A percentile compares a stretch with the other conserved stretches of the same genome.
These are phyloP conservation scores for Callimorpha dominula DNA, from an alignment of 2,888 invertebrate species.

Conservation along the genomic window DNA sequence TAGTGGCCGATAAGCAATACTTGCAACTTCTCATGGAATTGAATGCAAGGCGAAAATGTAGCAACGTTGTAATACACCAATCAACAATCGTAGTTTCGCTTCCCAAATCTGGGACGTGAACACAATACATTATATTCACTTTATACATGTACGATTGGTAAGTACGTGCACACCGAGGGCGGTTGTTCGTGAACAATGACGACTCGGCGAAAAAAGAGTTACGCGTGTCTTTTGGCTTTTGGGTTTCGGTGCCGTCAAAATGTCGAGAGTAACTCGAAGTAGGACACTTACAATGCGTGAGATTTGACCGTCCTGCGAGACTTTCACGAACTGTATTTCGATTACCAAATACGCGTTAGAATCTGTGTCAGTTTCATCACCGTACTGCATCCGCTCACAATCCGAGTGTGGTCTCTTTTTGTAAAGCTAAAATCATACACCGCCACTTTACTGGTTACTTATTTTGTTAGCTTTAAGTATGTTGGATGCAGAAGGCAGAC, in stretches of 20 bases:
- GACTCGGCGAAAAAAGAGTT: constrained; percentile 70
- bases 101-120: constrained; percentile 81
- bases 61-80: constrained; percentile 81
- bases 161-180: constrained; percentile 67
- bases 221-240: constrained; percentile 73
- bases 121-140: constrained; percentile 65
- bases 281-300: constrained; percentile 80
- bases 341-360: constrained; percentile 86
- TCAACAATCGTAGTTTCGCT: constrained; percentile 81
- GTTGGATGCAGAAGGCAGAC: neutral
- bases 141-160: constrained; percentile 68
- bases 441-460: constrained; percentile 49
- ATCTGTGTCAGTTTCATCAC: constrained; percentile 87
- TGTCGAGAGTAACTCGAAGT: constrained; percentile 77
- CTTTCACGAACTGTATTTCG: constrained; percentile 85
- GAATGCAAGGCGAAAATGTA: constrained; percentile 84
- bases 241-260: constrained; percentile 82
- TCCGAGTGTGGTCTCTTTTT: constrained; percentile 70
- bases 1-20: constrained; percentile 77
- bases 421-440: constrained; percentile 60
- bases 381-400: constrained; percentile 79
- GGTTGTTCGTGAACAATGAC: constrained; percentile 69
- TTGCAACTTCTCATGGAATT: constrained; percentile 82
- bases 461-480: constrained; percentile 38
- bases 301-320: constrained; percentile 83